phyloP scores from a whole-genome alignment of 2,888 invertebrate genomes.

The Drosophila paramelanica region DNA sequence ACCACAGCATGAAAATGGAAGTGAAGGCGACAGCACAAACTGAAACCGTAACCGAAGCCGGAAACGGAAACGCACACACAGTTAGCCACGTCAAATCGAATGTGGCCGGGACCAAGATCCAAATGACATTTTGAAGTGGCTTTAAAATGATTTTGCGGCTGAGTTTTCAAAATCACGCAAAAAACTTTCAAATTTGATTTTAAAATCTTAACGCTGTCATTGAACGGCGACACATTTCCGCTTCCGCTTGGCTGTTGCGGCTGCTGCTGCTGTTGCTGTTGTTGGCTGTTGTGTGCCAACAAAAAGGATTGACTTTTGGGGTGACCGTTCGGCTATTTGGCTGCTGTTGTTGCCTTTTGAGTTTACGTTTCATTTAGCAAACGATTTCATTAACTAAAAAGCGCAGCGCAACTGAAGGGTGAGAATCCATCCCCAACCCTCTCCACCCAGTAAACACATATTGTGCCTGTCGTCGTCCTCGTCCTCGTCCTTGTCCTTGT shows the following conservation, averaged over 20 bases:
- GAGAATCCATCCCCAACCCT: conserved; percentile 1
- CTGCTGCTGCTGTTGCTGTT: conserved; percentile 4
- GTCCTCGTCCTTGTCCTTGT: conserved; percentile 28
- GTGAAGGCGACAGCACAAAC: conserved; percentile 7
- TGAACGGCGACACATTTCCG: conserved; percentile 79
- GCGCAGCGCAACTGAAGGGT: conserved; percentile 57
- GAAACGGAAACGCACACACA: conserved; percentile 77
- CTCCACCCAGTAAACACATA: conserved; percentile 28
- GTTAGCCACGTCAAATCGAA: conserved; percentile 66
- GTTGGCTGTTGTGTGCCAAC: not conserved
- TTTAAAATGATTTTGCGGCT: conserved; percentile 70
- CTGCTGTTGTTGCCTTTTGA: conserved; percentile 57
- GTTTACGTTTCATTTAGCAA: conserved; percentile 83
- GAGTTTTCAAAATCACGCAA: conserved; percentile 41
- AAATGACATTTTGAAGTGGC: conserved; percentile 68
- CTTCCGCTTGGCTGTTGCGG: conserved; percentile 55
- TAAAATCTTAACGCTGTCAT: conserved; percentile 55
- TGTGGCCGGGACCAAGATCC: conserved; percentile 16
- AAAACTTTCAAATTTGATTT: conserved; percentile 53
- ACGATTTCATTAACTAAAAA: conserved; percentile 83
- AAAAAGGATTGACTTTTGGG: conserved; percentile 38
- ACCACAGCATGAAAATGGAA: conserved; percentile 39
- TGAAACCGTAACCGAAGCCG: conserved; percentile 35
- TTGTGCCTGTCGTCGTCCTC: conserved; percentile 44
- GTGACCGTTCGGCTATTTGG: conserved; percentile 25